Base-by-base conservation (phyloP, 2,888 invertebrate species). In the Mechanitis messenoides region DNA sequence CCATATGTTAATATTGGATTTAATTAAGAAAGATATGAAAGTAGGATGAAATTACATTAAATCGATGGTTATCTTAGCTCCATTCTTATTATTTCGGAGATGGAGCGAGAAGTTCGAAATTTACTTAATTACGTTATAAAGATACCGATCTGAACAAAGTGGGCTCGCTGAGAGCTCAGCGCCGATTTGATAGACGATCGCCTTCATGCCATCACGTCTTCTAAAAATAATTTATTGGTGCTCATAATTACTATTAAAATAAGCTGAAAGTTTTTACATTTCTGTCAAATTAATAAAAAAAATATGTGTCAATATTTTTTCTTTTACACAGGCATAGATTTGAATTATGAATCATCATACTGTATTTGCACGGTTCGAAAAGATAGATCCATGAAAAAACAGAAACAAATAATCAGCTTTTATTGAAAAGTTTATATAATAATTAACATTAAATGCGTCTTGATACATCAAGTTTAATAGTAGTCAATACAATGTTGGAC, bases 51-150 rank as follows among this genome's bases (percentile, higher is more conserved):
- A 79, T 83, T 77, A 76, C 75, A 79, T 80, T 80, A 81, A 81
- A 80, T 80, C 78, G 78, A 73, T 74, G 77, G 79, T 82, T 80
- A 81, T 79, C 78, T 77, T 72, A 77, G 77, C 79, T 35, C 35
- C 74, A 78, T 75, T 78, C 76, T 79, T 83, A 83, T 84, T 83
- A 81, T 84, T 79, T 82, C 71, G 73, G 74, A 76, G 76, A 79
- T 74, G 75, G 77, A 73, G 74, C 77, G 75, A 74, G 79, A 79
- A 79, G 79, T 82, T 81, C 69, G 76, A 84, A 84, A 85, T 84
- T 84, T 78, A 80, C 80, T 84, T 84, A 85, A 85, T 84, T 83
- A 81, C 80, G 76, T 81, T 83, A 78, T 79, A 80, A 84, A 82
- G 82, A 84, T 82, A 83, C 77, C 72, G 76, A 85, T 84, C 80